These are phyloP conservation scores for Antennarius striatus DNA, from an alignment of 2,113 vertebrate species.

Conservation along the genomic window DNA sequence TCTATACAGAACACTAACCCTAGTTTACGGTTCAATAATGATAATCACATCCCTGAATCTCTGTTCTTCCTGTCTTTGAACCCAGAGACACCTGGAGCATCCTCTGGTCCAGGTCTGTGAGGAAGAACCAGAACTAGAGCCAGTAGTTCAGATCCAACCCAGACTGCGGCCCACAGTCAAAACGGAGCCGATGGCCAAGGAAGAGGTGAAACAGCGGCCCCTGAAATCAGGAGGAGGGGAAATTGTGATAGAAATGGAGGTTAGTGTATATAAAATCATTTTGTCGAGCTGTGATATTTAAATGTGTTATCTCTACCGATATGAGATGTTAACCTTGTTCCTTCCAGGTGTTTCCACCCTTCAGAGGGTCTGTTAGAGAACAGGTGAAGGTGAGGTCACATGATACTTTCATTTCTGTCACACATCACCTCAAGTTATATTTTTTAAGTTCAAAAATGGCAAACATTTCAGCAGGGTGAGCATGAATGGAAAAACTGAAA, in stretches of 20 bases:
- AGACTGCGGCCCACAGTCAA: neutral
- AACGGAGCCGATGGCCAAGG: neutral
- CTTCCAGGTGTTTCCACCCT: conserved; percentile 42
- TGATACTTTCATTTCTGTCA: neutral
- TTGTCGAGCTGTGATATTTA: neutral
- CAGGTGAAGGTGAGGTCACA: conserved; percentile 23
- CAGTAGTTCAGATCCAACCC: neutral
- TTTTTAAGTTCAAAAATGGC: neutral
- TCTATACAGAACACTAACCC: no score
- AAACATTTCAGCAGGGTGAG: no score
- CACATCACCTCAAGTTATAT: neutral
- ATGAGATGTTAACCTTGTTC: neutral
- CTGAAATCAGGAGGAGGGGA: neutral
- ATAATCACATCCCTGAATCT: neutral
- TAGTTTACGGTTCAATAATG: neutral
- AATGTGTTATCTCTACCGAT: neutral
- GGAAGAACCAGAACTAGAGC: conserved; percentile 25
- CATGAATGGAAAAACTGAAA: neutral
- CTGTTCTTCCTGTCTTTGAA: neutral
- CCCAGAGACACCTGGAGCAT: conserved; percentile 34
- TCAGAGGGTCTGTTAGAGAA: conserved; percentile 7
- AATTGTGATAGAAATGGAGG: conserved; percentile 62
- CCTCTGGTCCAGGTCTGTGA: conserved; percentile 12
- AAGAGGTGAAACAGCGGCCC: neutral
- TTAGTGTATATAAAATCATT: neutral